Evolutionary conservation across 2,113 vertebrate genomes (phyloP).

Genomic region (Noturus placidus): DNA sequence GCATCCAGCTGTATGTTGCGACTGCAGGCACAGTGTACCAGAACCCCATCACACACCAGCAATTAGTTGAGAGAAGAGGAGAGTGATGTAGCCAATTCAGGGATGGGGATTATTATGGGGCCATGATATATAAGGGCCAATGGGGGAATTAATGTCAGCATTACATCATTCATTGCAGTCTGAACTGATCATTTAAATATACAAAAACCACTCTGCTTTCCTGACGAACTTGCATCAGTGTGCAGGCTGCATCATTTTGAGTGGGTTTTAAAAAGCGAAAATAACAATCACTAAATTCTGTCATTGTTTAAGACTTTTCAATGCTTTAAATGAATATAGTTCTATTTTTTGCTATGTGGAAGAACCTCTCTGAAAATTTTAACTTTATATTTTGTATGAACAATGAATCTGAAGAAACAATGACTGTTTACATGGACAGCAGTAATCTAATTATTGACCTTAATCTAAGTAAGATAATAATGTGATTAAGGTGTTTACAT

Average conservation of each 20-base stretch:
- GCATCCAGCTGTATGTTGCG: too few species aligned
- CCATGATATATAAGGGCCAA: too few species aligned
- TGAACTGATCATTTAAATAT: slow-evolving; percentile 17
- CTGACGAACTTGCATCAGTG: slow-evolving; percentile 23
- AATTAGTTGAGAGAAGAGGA: too few species aligned
- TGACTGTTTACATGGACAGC: too few species aligned
- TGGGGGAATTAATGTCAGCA: too few species aligned
- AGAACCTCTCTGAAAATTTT: slow-evolving; percentile 29
- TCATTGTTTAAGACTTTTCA: slow-evolving; percentile 34
- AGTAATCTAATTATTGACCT: too few species aligned
- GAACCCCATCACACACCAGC: too few species aligned
- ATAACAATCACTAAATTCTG: slow-evolving; percentile 60
- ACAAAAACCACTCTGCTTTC: background rate
- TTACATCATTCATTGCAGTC: slow-evolving; percentile 15
- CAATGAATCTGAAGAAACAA: slow-evolving; percentile 2
- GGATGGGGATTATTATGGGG: too few species aligned
- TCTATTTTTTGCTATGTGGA: slow-evolving; percentile 54
- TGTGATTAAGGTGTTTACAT: too few species aligned
- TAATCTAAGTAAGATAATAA: too few species aligned
- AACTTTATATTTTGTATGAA: slow-evolving; percentile 52
- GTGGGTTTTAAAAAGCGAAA: slow-evolving; percentile 32
- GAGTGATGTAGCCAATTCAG: too few species aligned
- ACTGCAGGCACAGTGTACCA: too few species aligned
- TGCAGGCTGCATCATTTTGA: slow-evolving; percentile 7
- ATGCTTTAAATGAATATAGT: slow-evolving; percentile 48